These are phyloP conservation scores for Rhyacichthys aspro DNA, from an alignment of 2,797 vertebrate genomes.

Conservation along the genomic window DNA sequence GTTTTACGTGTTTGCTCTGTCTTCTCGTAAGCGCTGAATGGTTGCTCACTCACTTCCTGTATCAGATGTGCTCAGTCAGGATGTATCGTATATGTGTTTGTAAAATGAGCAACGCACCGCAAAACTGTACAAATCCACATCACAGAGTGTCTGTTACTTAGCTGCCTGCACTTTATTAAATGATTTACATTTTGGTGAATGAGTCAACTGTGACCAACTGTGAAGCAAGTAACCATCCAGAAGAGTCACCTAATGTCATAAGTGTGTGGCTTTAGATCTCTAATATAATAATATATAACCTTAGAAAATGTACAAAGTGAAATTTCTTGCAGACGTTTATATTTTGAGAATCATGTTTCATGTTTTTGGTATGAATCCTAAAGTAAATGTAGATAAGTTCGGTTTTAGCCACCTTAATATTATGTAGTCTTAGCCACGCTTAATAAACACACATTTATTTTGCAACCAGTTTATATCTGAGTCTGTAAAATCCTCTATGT, in stretches of 20 bases:
- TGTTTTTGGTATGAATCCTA: too few relatives aligned
- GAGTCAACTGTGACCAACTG: constrained; percentile 47
- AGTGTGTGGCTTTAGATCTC: background rate
- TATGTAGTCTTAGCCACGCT: background rate
- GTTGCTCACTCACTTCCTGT: constrained; percentile 43
- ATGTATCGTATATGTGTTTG: constrained; percentile 34
- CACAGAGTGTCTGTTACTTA: constrained; percentile 32
- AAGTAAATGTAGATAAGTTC: too few relatives aligned
- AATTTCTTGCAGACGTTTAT: too few relatives aligned
- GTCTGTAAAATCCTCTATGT: background rate
- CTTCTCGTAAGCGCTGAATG: constrained; percentile 1
- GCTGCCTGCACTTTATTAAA: constrained; percentile 17
- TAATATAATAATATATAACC: too few relatives aligned
- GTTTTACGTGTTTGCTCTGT: constrained; percentile 19
- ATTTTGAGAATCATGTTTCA: too few relatives aligned
- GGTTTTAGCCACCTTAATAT: too few relatives aligned
- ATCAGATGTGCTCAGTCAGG: constrained; percentile 17
- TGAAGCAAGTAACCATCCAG: background rate
- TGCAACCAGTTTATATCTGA: background rate
- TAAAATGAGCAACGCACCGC: constrained; percentile 35
- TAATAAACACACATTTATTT: background rate
- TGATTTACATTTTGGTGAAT: constrained; percentile 26
- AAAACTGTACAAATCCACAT: constrained; percentile 30
- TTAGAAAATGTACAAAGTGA: too few relatives aligned
- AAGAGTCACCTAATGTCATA: constrained; percentile 7